Evolutionary conservation across 1,140 invertebrate genomes (phyloP), one percentile per base, ranked within the genome.

Genomic region (Cotesia chilonis): DNA sequence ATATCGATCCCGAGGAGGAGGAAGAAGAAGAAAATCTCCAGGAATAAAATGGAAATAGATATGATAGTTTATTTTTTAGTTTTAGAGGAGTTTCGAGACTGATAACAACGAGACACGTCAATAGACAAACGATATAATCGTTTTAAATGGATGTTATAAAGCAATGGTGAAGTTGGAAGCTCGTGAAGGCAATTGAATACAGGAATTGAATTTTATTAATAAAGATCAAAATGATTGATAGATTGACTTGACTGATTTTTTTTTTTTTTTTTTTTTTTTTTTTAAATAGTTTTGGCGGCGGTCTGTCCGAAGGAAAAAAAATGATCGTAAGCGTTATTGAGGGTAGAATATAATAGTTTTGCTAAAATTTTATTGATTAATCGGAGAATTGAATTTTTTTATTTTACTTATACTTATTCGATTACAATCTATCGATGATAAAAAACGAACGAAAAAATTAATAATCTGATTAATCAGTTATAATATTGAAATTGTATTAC

Each of bases 1-100:
- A 41, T 68, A 5, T 55, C 10, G 51, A 68, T 63, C 74, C 84
- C 70, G 91, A 91, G 71, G 89, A 91, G 71, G 89, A 14, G 14
- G 14, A 91, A 41, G 89, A 90, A 68, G 87, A 85, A 4, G 82
- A 85, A 51, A 81, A 88, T 4, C 64, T 6, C 10, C 17, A 12
- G 7, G 41, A 36, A 52, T 65, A n/a, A 37, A 79, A 80, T 60
- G 77, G 87, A 4, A 79, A 81, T 6, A 84, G 87, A 47, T 47
- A 9, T 12, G 6, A 28, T 14, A 65, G 9, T 63, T 20, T 51
- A 70, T 61, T 60, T 57, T 55, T 71, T 28, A 61, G 36, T 38
- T 68, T 57, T 14, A 64, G 38, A 65, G 47, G 47, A 4, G 69
- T 75, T 57, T 75, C 69, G 77, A 76, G 52, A 60, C 63, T 35